Evolutionary conservation across 1,140 invertebrate genomes (phyloP), one percentile per base, ranked within the genome.

Genomic region (Bemisia tabaci): DNA sequence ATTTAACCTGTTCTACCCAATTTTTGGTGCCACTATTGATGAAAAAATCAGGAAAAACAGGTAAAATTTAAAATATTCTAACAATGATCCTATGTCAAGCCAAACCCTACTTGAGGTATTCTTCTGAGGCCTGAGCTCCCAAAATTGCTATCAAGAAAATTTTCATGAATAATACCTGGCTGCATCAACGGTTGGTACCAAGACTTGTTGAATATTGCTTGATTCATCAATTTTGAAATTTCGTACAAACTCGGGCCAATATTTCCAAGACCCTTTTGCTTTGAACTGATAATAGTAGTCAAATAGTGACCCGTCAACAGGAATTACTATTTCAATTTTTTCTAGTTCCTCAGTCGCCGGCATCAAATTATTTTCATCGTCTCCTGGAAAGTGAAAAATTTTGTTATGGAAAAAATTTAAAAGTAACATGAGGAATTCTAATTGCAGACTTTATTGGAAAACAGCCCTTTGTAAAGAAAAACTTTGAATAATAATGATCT

Each of bases 141-240:
- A n/a, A n/a, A n/a, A n/a, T n/a, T n/a, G n/a, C n/a, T n/a, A n/a
- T n/a, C n/a, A n/a, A n/a, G n/a, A n/a, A n/a, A n/a, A n/a, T n/a
- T n/a, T n/a, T n/a, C n/a, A n/a, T n/a, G n/a, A n/a, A n/a, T 81
- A 78, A 72, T 86, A 93, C 76, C 92, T 92, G 39, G 89, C 82
- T 0, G 90, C 90, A 72, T 97, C 93, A 17, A 90, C 78, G 0
- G 93, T 95, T 0, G 92, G 91, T 60, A 96, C 83, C 63, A 93
- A 82, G 68, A 88, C 86, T 76, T 90, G 85, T 27, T 87, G 81
- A 66, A 93, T 84, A 72, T 85, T 85, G 12, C 83, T 82, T 60
- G 81, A 82, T 72, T 87, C 85, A 64, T 82, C 76, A 1, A 85
- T 73, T 71, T 82, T 81, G 60, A 81, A 79, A 27, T 75, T 73